Evolutionary conservation across 2,113 vertebrate species (phyloP).

Genomic region (Zapus hudsonius): DNA sequence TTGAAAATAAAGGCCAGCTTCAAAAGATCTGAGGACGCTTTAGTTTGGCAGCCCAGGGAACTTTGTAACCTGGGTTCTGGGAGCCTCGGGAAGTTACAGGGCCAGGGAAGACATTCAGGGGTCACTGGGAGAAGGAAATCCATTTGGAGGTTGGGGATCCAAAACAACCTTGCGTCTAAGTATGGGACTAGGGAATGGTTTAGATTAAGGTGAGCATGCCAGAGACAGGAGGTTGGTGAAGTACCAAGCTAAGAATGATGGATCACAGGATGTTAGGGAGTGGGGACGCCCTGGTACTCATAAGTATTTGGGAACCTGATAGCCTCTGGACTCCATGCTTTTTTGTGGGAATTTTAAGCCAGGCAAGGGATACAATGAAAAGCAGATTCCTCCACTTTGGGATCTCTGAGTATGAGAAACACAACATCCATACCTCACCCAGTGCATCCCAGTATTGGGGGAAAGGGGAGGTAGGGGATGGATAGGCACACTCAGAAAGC

Average conservation of each 20-base stretch:
- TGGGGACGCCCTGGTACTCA: fast-evolving
- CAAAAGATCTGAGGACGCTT: neutral
- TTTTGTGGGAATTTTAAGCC: slow-evolving; percentile 1
- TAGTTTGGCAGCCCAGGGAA: neutral
- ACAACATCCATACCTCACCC: neutral
- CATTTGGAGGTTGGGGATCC: neutral
- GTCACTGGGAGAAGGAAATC: too few relatives aligned
- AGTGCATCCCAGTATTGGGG: neutral
- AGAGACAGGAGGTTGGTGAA: neutral
- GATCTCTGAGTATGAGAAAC: neutral
- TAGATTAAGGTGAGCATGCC: neutral
- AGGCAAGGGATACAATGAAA: neutral
- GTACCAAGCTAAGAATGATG: neutral
- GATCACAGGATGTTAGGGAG: neutral
- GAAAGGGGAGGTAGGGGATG: neutral
- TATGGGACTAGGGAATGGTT: neutral
- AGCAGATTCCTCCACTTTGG: neutral
- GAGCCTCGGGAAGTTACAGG: too few relatives aligned
- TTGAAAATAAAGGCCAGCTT: neutral
- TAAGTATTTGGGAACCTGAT: neutral
- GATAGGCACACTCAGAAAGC: neutral
- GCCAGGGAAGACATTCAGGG: neutral
- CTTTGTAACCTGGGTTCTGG: neutral
- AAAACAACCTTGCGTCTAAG: fast-evolving
- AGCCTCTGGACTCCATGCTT: neutral